These are phyloP conservation scores for Scaptomyza graminum DNA, from an alignment of 1,140 invertebrate species.

Conservation along the genomic window DNA sequence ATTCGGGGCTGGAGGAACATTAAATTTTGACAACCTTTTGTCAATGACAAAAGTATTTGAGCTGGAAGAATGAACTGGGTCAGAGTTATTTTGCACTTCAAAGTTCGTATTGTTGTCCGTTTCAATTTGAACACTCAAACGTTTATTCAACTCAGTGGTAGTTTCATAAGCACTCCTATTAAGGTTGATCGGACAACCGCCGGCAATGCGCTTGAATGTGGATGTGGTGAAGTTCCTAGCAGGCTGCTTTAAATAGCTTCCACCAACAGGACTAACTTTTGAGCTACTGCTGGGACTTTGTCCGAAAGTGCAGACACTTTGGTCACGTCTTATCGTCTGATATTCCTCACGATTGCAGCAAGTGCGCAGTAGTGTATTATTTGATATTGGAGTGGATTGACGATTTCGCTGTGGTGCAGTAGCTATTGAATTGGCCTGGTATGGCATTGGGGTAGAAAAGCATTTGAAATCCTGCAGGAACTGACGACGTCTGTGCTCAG, in stretches of 20 bases:
- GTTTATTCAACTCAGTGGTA: constrained; percentile 36
- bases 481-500: constrained; percentile 41
- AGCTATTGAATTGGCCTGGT: neutral
- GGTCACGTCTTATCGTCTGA: constrained; percentile 16
- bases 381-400: neutral
- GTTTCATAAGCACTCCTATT: constrained; percentile 56
- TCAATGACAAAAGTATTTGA: constrained; percentile 53
- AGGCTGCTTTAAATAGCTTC: neutral
- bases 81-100: neutral
- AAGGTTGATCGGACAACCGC: constrained; percentile 70
- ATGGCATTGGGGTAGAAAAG: neutral
- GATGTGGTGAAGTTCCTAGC: constrained; percentile 6
- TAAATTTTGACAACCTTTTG: constrained; percentile 67
- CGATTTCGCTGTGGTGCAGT: constrained; percentile 3
- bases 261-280: no score
- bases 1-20: constrained; percentile 12
- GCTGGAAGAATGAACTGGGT: neutral
- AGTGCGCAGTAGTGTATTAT: constrained; percentile 38
- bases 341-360: constrained; percentile 47
- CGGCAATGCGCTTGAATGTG: constrained; percentile 31
- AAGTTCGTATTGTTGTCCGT: constrained; percentile 48
- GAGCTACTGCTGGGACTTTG: neutral
- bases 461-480: constrained; percentile 46
- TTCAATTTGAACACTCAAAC: constrained; percentile 63
- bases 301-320: constrained; percentile 24